Evolutionary conservation across 2,113 vertebrate species (phyloP).

Genomic region (Corythornis cristatus): DNA sequence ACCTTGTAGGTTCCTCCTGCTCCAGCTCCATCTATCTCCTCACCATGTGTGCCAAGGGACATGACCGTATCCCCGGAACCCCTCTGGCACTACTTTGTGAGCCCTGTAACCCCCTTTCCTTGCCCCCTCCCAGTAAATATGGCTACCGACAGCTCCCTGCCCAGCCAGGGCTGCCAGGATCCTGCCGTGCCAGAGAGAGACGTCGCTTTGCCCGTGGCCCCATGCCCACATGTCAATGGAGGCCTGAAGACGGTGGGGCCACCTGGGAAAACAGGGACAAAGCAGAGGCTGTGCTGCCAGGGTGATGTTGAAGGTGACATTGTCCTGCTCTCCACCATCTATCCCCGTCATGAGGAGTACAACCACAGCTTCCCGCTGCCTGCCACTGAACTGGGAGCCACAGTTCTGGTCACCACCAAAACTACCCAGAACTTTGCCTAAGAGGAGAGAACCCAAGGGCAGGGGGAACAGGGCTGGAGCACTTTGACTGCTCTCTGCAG

Average conservation of each 20-base stretch:
- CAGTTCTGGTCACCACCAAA: conserved; percentile 80
- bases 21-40: background rate
- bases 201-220: background rate
- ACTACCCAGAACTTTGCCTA: conserved; percentile 48
- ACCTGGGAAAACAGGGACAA: background rate
- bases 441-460: conserved; percentile 35
- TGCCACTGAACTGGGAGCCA: conserved; percentile 78
- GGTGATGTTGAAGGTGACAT: background rate
- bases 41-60: background rate
- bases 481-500: background rate
- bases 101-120: background rate
- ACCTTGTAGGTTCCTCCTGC: background rate
- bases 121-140: background rate
- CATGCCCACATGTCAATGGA: background rate
- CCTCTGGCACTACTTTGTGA: background rate
- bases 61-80: fast-evolving
- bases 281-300: background rate
- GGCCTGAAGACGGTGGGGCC: background rate
- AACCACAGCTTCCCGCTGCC: conserved; percentile 74
- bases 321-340: background rate
- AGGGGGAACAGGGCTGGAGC: background rate
- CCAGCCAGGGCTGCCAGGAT: background rate
- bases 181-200: background rate
- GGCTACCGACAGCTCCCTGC: background rate
- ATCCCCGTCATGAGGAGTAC: background rate